Evolutionary conservation across 2,797 vertebrate species (phyloP), one percentile per base, ranked within the genome.

Genomic region (Numenius phaeopus): DNA sequence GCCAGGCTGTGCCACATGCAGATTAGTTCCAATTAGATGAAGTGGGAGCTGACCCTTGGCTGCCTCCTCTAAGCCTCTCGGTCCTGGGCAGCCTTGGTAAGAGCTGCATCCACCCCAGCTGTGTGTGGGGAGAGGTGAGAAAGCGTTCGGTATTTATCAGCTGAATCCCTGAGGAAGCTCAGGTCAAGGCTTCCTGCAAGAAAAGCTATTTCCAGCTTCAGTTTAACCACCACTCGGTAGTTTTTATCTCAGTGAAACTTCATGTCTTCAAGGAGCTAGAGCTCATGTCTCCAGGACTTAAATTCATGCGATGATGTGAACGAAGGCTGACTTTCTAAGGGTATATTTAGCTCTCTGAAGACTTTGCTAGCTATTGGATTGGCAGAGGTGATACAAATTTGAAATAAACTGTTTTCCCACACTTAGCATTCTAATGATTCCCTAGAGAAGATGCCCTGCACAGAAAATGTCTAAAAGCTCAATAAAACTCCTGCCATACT

Each of bases 21-120:
- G 79, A 95, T 93, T 94, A 87, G 80, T 79, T 90, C 80, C 83
- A 95, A 84, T 94, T 89, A 94, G 83, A 37, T 95, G 93, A 87
- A 91, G 79, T 58, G 34, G 77, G 90, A 79, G 85, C 75, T 96
- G 96, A 95, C 93, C 93, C 77, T 90, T 96, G 87, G 94, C 95
- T 97, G 83, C 89, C 85, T 95, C 80, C 50, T 89, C 42, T 87
- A 52, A 93, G 90, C 65, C 62, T 96, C 50, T 29, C 24, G 39
- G 70, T 89, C 54, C 37, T 69, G 73, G 55, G 62, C 83, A 79
- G 70, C 12, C 10, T 37, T 27, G 1, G 3, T 42, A 66, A 34
- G 57, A 29, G 40, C 52, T 88, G 39, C 77, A 50, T 86, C 65
- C 46, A 14, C 75, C 93, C 76, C 40, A 27, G 23, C 42, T 50